A percentile compares a stretch with the other conserved stretches of the same genome.
These are phyloP conservation scores for Empis stercorea DNA, from an alignment of 2,888 invertebrate species.

Conservation along the genomic window DNA sequence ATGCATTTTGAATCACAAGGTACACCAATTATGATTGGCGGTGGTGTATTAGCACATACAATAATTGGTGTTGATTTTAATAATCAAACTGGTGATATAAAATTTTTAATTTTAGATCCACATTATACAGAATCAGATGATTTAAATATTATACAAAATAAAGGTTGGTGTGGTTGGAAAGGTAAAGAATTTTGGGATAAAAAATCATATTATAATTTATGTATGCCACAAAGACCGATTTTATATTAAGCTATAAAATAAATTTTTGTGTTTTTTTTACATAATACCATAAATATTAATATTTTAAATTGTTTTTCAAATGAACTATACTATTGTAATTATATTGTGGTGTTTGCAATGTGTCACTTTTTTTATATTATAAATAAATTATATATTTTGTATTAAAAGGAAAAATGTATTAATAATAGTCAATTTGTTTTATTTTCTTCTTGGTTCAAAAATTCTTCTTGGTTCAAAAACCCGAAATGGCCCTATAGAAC, in stretches of 20 bases:
- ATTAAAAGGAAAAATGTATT: no score
- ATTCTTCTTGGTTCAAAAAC: no score
- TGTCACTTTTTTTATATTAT: no score
- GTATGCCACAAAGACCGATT: conserved; percentile 59
- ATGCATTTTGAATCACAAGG: conserved; percentile 88
- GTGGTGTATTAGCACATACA: conserved; percentile 95
- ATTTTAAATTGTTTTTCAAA: no score
- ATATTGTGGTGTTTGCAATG: no score
- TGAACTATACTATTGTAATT: no score
- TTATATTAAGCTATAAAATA: conserved; percentile 20
- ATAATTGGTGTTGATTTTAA: conserved; percentile 90
- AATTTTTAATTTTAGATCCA: conserved; percentile 94
- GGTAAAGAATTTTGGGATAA: conserved; percentile 88
- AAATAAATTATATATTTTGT: no score
- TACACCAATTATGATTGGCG: conserved; percentile 98
- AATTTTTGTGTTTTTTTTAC: no score
- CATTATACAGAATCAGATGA: conserved; percentile 91
- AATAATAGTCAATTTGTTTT: no score
- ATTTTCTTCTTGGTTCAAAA: no score
- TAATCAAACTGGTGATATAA: conserved; percentile 60
- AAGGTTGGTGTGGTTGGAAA: conserved; percentile 99
- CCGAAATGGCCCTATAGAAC: no score
- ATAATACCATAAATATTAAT: no score
- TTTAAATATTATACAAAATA: conserved; percentile 52
- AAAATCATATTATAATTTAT: conserved; percentile 90